Evolutionary conservation across 2,888 invertebrate genomes (phyloP).

Genomic region (Mesorhabditis spiculigera): DNA sequence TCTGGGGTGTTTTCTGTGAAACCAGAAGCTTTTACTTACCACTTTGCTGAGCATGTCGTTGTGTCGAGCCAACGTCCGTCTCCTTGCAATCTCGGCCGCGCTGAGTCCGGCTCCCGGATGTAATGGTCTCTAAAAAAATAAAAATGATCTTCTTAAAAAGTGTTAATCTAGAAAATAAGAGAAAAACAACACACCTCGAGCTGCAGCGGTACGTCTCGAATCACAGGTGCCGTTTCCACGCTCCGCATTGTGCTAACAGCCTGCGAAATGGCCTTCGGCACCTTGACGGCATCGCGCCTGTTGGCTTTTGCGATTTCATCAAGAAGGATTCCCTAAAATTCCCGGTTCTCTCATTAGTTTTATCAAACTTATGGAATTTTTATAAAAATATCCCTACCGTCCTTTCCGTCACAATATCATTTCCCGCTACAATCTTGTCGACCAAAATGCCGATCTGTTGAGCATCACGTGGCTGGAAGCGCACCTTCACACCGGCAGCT

Average conservation of each 20-base stretch:
- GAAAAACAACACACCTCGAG: background rate
- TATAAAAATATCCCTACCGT: constrained; percentile 21
- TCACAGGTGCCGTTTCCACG: constrained; percentile 10
- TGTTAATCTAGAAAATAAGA: background rate
- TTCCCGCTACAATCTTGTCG: constrained; percentile 37
- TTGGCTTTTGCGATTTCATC: constrained; percentile 32
- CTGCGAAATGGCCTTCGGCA: constrained; percentile 33
- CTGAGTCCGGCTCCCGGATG: too few species aligned
- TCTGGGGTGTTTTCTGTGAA: background rate
- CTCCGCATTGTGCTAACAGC: constrained; percentile 32
- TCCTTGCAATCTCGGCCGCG: background rate
- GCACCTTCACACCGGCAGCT: constrained; percentile 29
- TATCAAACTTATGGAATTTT: background rate
- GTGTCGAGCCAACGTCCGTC: background rate
- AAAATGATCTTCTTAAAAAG: background rate
- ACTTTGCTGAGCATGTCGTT: background rate
- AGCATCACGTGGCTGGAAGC: constrained; percentile 24
- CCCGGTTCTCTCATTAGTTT: background rate
- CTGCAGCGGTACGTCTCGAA: background rate
- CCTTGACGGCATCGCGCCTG: constrained; percentile 28
- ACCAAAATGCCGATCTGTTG: constrained; percentile 22
- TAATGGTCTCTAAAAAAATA: too few species aligned
- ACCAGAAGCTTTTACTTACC: background rate
- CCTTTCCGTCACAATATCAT: constrained; percentile 45
- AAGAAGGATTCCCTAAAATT: constrained; percentile 29